Base-by-base conservation (phyloP, 2,113 vertebrate species). In the Alethe castanea region DNA sequence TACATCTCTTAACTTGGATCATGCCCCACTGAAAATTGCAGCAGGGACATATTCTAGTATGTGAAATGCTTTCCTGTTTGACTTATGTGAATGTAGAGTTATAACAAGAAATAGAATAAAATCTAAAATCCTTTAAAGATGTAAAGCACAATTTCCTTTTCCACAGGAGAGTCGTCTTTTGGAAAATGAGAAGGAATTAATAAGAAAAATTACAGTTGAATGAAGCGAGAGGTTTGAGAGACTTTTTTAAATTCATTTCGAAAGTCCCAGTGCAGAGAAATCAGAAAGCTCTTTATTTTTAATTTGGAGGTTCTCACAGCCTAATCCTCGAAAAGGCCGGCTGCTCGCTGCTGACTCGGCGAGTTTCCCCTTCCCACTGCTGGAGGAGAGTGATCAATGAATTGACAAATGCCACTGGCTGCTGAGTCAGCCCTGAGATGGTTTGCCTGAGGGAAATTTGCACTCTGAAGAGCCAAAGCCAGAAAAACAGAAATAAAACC, bases 391-490 rank as follows among this genome's bases (percentile, higher is more conserved):
- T 19, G 80, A 97, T 96, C 97, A 95, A 97, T 96, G 90, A 81
- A 97, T 91, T 96, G 96, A 97, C 83, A 95, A 95, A 96, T 86
- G 94, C 79, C 93, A 95, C 93, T 78, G 76, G 92, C 86, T 88
- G 95, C 96, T 3, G 60, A 94, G 81, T 97, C 96, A 97, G 96
- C 96, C 84, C 94, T 93, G 83, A 66, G 15, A 95, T 88, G 83
- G 53, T 45, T 84, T 92, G 72, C 74, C 85, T 79, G 15, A 28
- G 60, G 64, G 76, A 90, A 94, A 94, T 96, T 36, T 76, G 83
- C 74, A 66, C 56, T 25, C 42, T 26, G 85, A 96, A 86, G 81
- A 95, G 45, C 66, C 86, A 91, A 81, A 90, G 77, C 31, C 14
- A 1, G 72, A 87, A 92, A 94, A 93, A 36, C 28, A 88, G 77